phyloP scores from a whole-genome alignment of 2,113 vertebrate genomes.

The Hoplias malabaricus region DNA sequence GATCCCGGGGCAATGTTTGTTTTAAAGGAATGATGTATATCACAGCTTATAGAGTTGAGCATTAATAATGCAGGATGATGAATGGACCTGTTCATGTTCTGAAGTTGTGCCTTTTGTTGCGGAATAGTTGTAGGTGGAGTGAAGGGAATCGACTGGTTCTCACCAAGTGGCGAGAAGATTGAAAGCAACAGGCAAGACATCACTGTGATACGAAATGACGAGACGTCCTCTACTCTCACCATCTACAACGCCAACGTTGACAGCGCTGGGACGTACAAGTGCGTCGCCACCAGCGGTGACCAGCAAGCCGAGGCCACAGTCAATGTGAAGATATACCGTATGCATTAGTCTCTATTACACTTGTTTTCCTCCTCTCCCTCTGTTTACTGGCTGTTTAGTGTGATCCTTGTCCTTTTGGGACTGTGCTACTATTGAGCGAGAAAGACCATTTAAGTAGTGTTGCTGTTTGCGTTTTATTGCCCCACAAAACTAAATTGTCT shows the following conservation, averaged over 20 bases:
- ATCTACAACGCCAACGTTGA: slow-evolving; percentile 90
- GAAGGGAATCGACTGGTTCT: slow-evolving; percentile 93
- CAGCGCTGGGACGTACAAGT: slow-evolving; percentile 92
- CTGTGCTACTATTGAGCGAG: neutral
- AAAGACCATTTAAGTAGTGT: neutral
- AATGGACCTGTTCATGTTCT: neutral
- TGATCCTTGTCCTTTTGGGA: neutral
- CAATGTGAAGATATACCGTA: slow-evolving; percentile 96
- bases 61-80: neutral
- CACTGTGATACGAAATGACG: slow-evolving; percentile 86
- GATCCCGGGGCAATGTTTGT: slow-evolving; percentile 1
- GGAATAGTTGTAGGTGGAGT: slow-evolving; percentile 82
- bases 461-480: neutral
- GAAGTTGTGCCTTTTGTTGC: slow-evolving; percentile 34
- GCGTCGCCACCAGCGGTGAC: slow-evolving; percentile 82
- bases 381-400: neutral
- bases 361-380: neutral
- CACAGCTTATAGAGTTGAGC: neutral
- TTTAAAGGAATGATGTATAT: slow-evolving; percentile 9
- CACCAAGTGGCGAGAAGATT: slow-evolving; percentile 88
- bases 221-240: slow-evolving; percentile 89
- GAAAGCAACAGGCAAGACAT: slow-evolving; percentile 85
- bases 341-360: slow-evolving; percentile 54
- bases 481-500: neutral
- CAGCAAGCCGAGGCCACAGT: slow-evolving; percentile 87